Conservation (phyloP, 1,140 invertebrate species). For the Zeugodacus cucurbitae region DNA sequence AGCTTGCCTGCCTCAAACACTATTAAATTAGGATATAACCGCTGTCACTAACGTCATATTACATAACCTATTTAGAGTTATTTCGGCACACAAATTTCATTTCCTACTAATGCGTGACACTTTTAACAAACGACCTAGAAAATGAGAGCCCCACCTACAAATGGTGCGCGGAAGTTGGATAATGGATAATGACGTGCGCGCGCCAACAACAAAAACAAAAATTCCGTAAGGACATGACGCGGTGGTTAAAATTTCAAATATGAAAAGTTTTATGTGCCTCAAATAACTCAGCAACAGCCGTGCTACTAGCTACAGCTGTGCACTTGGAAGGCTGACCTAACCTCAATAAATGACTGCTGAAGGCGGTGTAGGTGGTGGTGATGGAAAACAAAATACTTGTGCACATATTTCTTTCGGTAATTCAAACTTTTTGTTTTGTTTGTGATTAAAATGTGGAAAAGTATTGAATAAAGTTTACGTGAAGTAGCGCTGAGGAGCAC, state of each 20-base stretch:
- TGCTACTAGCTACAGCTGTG: background rate
- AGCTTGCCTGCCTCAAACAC: background rate
- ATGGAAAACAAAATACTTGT: background rate
- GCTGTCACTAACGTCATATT: background rate
- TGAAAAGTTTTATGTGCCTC: background rate
- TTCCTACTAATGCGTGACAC: conserved; percentile 15
- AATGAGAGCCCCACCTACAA: background rate
- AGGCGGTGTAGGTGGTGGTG: background rate
- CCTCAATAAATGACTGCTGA: background rate
- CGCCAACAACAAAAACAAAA: background rate
- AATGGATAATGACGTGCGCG: background rate
- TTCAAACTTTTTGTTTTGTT: background rate
- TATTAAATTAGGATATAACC: background rate
- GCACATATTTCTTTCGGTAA: background rate
- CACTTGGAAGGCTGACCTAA: background rate
- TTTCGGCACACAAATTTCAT: background rate
- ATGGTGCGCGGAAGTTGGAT: background rate
- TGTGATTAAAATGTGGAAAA: background rate
- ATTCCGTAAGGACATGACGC: background rate
- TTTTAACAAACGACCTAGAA: conserved; percentile 22
- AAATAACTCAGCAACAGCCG: background rate
- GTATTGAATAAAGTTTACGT: background rate
- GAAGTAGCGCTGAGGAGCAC: background rate
- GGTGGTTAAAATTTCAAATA: background rate
- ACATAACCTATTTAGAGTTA: background rate